Evolutionary conservation across 1,140 invertebrate species (phyloP), one percentile per base, ranked within the genome.

Genomic region (Polypedilum pembai): DNA sequence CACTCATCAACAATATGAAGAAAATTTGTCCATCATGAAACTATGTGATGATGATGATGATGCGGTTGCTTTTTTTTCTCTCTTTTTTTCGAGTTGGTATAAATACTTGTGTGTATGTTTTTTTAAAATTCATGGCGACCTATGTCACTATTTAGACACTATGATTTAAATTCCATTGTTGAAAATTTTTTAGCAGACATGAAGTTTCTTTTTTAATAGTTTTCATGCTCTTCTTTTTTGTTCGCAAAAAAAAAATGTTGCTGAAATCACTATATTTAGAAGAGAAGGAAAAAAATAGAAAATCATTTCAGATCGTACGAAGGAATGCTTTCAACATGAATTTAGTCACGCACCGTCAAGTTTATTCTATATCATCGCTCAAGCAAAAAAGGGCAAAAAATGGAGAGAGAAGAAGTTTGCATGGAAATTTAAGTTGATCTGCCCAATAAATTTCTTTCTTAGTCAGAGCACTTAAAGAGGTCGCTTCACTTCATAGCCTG

Each of bases 271-370:
- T 45, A 3, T 8, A 8, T 45, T 12, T 56, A n/a, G 12, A 15
- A 4, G 45, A n/a, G 12, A 1, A n/a, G 8, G 2, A 56, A 56
- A 56, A n/a, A 12, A 56, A 56, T 56, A n/a, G 24, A 33, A 33
- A 33, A 33, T 33, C 24, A 33, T 33, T 33, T 33, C 24, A 33
- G 24, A 33, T 3, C 24, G 24, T 33, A 33, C 45, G n/a, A 56
- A 15, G 12, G 45, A 56, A 56, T 56, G 45, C 45, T 56, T 56
- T 56, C 65, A 21, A 69, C 17, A 69, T 69, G 8, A 69, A 69
- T 69, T 69, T 69, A 69, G 65, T 69, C 65, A 69, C 65, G 65
- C 65, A 69, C 17, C 65, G 20, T 56, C 65, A 69, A 69, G 17
- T 69, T 4, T 69, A 8, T 69, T 21, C 20, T 21, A 69, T 21